Percentiles rank a stretch among this genome's conserved stretches.
Evolutionary conservation across 92 coral and sea anemone species (phyloP).

Genomic region (Palythoa grandis): DNA sequence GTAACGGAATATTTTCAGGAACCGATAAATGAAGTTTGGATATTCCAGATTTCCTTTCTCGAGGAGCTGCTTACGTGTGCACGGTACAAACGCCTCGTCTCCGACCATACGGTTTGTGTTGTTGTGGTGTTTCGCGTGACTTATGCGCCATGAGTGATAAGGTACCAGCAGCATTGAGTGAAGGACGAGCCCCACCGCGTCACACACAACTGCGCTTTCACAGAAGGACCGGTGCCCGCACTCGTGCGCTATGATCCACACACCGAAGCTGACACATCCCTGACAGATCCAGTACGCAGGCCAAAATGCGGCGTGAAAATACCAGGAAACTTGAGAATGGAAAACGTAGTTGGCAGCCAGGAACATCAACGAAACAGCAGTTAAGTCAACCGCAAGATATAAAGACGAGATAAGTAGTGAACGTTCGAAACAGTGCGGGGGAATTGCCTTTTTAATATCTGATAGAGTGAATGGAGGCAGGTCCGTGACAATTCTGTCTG

Average conservation of each 20-base stretch:
- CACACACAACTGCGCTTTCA: slow-evolving; percentile 74
- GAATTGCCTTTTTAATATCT: slow-evolving; percentile 84
- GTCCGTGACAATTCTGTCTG: slow-evolving; percentile 4
- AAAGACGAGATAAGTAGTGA: slow-evolving; percentile 68
- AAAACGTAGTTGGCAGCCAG: slow-evolving; percentile 60
- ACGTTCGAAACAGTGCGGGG: slow-evolving; percentile 84
- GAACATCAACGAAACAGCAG: slow-evolving; percentile 57
- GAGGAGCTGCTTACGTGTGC: slow-evolving; percentile 64
- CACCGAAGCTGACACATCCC: slow-evolving; percentile 80
- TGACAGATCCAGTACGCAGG: slow-evolving; percentile 92
- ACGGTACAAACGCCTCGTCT: slow-evolving; percentile 87
- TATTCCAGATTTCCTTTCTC: slow-evolving; percentile 66
- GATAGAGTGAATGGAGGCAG: slow-evolving; percentile 80
- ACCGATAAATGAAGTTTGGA: slow-evolving; percentile 66
- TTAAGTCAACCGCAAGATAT: slow-evolving; percentile 67
- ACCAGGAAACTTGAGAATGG: slow-evolving; percentile 67
- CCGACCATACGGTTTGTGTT: slow-evolving; percentile 90
- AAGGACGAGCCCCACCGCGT: slow-evolving; percentile 72
- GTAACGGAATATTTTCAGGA: slow-evolving; percentile 61
- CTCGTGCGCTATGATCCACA: slow-evolving; percentile 91
- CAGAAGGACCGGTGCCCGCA: slow-evolving; percentile 91
- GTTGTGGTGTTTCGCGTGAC: slow-evolving; percentile 79
- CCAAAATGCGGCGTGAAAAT: slow-evolving; percentile 71
- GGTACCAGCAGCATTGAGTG: slow-evolving; percentile 80
- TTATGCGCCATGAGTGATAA: slow-evolving; percentile 84